These are phyloP conservation scores for Lepidochrysops patricia DNA, from an alignment of 2,888 invertebrate genomes.

Conservation along the genomic window DNA sequence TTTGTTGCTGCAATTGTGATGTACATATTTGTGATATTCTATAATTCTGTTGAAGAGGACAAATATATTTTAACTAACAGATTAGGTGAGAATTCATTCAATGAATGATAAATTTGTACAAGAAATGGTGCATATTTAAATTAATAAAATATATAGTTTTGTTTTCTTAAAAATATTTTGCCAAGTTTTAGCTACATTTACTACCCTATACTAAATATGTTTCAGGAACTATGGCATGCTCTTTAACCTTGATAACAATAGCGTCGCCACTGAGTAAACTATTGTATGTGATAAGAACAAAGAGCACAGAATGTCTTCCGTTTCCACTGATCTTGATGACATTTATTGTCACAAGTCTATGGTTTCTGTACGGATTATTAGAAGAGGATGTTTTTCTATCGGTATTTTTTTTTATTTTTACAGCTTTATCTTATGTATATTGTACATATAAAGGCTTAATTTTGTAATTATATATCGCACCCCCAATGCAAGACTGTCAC, in stretches of 20 bases:
- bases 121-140: no score
- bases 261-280: constrained; percentile 87
- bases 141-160: no score
- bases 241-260: constrained; percentile 85
- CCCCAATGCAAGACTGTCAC: no score
- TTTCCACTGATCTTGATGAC: constrained; percentile 90
- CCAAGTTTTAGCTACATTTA: no score
- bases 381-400: constrained; percentile 86
- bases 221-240: constrained; percentile 78
- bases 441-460: no score
- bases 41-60: constrained; percentile 73
- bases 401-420: constrained; percentile 68
- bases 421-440: no score
- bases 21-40: constrained; percentile 72
- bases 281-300: constrained; percentile 84
- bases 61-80: constrained; percentile 65
- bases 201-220: constrained; percentile 22
- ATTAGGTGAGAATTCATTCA: constrained; percentile 78
- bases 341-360: constrained; percentile 86
- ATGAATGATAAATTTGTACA: no score
- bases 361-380: constrained; percentile 89
- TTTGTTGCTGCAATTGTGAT: constrained; percentile 67
- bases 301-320: constrained; percentile 89
- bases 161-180: no score
- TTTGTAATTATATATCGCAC: no score